Base-by-base conservation (phyloP, 2,797 vertebrate genomes). In the Pseudochirops corinnae region DNA sequence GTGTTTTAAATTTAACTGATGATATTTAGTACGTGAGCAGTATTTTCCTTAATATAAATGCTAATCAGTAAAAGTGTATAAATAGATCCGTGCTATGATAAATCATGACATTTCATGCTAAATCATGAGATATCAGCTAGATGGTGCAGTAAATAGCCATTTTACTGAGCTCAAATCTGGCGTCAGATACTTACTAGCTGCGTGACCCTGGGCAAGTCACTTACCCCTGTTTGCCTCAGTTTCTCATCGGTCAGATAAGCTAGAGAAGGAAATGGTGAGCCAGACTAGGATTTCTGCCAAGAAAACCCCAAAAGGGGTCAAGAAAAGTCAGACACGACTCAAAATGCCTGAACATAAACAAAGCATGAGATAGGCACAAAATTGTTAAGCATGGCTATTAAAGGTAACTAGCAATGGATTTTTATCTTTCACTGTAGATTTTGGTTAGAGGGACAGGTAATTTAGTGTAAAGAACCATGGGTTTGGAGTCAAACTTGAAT, bases 1-100 rank as follows among this genome's bases (percentile, higher is more conserved):
- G 14, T 52, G 1, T 90, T 95, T 11, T 92, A 57, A 67, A 93
- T 90, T 92, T 28, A 58, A n/a, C 92, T 56, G 92, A 60, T 93
- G 53, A 52, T 52, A 28, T 57, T 92, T 33, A 93, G 53, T n/a
- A 57, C 67, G n/a, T 39, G 67, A 12, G 16, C 56, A 56, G 21
- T 28, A 90, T 90, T 91, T 94, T 57, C 58, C 60, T 55, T 52
- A 92, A 56, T 53, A 57, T 28, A 90, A 93, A 92, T 11, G 53
- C 92, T 29, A 46, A 82, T 82, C 67, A 39, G 21, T 11, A 46
- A 82, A n/a, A 56, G 26, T 33, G 7, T 92, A 16, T 82, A 31
- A 21, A 13, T 94, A 90, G 39, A 91, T 93, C 90, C 55, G 3
- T 50, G 28, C 6, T 90, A 58, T 56, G 56, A 56, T 56, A 53